These are phyloP conservation scores for Phrynocephalus guinanensis DNA, from an alignment of 2,797 vertebrate species.

Conservation along the genomic window DNA sequence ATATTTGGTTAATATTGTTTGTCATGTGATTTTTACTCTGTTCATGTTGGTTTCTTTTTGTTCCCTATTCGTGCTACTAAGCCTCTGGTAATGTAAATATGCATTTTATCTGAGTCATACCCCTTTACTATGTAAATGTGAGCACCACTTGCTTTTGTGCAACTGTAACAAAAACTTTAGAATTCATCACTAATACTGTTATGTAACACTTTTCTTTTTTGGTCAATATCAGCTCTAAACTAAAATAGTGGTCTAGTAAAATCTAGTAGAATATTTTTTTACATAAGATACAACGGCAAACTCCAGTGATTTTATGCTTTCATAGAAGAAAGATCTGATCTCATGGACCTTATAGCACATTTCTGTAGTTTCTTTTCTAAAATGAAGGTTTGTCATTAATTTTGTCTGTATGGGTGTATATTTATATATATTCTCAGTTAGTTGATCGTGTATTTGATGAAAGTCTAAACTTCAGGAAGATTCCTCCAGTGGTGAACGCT, in stretches of 20 bases:
- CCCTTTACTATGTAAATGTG: slow-evolving; percentile 43
- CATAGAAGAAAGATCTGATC: not conserved
- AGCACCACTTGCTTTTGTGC: slow-evolving; percentile 46
- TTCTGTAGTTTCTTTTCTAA: slow-evolving; percentile 55
- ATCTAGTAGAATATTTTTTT: slow-evolving; percentile 26
- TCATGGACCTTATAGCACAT: slow-evolving; percentile 25
- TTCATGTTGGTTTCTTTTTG: slow-evolving; percentile 56
- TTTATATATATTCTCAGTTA: slow-evolving; percentile 78
- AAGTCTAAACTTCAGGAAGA: slow-evolving; percentile 98
- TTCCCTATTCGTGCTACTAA: slow-evolving; percentile 44
- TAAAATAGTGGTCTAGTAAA: slow-evolving; percentile 13
- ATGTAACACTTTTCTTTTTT: slow-evolving; percentile 67
- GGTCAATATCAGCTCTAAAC: slow-evolving; percentile 7
- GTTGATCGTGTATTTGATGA: slow-evolving; percentile 99
- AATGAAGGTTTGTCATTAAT: slow-evolving; percentile 47
- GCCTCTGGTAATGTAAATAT: slow-evolving; percentile 51
- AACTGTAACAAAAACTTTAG: slow-evolving; percentile 39
- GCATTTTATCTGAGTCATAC: slow-evolving; percentile 59
- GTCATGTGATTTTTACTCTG: slow-evolving; percentile 45
- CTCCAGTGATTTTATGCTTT: not conserved
- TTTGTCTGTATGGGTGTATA: slow-evolving; percentile 59
- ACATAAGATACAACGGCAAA: slow-evolving; percentile 37
- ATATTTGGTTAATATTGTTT: slow-evolving; percentile 67
- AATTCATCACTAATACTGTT: slow-evolving; percentile 48
- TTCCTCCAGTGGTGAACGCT: slow-evolving; percentile 90